Evolutionary conservation across 35 echinoderm and acorn worm genomes (phyloP), one percentile per base, ranked within the genome.

Genomic region (Anneissia japonica): DNA sequence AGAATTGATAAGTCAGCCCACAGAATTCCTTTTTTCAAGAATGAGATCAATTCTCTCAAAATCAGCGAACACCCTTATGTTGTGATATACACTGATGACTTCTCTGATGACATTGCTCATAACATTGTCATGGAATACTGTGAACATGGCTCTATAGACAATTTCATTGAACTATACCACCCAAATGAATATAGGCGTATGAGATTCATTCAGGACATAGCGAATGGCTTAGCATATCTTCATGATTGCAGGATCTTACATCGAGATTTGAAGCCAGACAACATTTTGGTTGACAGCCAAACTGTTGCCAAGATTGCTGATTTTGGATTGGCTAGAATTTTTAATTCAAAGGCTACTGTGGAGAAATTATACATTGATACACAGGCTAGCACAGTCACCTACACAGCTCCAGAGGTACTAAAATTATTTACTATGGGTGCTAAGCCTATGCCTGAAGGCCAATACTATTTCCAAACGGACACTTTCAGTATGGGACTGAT

Each of bases 81-180:
- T 38, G 79, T 81, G 9, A 23, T 14, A 26, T 81, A 9, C 10
- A 81, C 40, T 9, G 31, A 14, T 4, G 31, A 37, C n/a, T 81
- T 26, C 37, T 11, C 4, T 9, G 37, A 81, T 38, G 9, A 81
- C 16, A 35, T 4, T 9, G 2, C 7, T 3, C 6, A 26, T 23
- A 39, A 32, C n/a, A 38, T 38, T 38, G 79, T 81, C 11, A 81
- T 81, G 79, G 79, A 81, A 81, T 81, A 81, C 31, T 81, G 79
- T 28, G 79, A 81, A 9, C 16, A 26, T 81, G 79, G 79, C 11
- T 0, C 3, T 32, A 30, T 81, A 19, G 21, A n/a, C 4, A 4
- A 39, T 28, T 81, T 38, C 30, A 30, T 81, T 14, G 10, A 38
- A 35, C 38, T 17, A 14, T 16, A 37, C 0, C 3, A 14, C 12